Evolutionary conservation across 30 jellyfish, hydroid and myxozoan species (phyloP).

Genomic region (Aurelia coerulea): DNA sequence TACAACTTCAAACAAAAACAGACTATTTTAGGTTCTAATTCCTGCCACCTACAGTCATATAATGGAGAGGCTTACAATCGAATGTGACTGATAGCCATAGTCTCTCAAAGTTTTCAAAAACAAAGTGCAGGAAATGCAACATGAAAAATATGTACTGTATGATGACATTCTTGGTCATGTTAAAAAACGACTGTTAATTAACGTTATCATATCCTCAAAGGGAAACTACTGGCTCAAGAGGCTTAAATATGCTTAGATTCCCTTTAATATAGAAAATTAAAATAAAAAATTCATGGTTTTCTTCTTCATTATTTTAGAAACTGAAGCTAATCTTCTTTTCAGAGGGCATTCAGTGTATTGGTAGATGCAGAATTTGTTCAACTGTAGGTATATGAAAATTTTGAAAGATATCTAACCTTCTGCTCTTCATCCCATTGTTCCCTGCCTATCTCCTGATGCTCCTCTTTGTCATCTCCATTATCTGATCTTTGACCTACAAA

Average conservation of each 20-base stretch:
- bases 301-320: no score
- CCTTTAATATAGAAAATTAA: neutral
- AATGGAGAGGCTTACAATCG: slow-evolving; percentile 19
- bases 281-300: neutral
- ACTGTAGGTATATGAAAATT: no score
- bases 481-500: slow-evolving; percentile 4
- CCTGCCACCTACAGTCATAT: slow-evolving; percentile 25
- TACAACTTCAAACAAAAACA: slow-evolving; percentile 25
- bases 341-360: no score
- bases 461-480: slow-evolving; percentile 25
- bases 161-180: no score
- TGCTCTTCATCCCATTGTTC: slow-evolving; percentile 84
- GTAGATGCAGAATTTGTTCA: no score
- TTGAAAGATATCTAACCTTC: slow-evolving; percentile 21
- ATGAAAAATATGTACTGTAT: neutral
- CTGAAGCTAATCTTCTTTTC: no score
- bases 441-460: slow-evolving; percentile 39
- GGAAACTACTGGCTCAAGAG: neutral
- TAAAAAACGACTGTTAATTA: neutral
- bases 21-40: slow-evolving; percentile 28
- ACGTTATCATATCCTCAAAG: slow-evolving; percentile 8
- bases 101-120: neutral
- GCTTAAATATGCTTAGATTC: slow-evolving; percentile 2
- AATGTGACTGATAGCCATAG: slow-evolving; percentile 18
- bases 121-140: slow-evolving; percentile 13